Evolutionary conservation across 2,113 vertebrate genomes (phyloP).

Genomic region (Varanus salvator): DNA sequence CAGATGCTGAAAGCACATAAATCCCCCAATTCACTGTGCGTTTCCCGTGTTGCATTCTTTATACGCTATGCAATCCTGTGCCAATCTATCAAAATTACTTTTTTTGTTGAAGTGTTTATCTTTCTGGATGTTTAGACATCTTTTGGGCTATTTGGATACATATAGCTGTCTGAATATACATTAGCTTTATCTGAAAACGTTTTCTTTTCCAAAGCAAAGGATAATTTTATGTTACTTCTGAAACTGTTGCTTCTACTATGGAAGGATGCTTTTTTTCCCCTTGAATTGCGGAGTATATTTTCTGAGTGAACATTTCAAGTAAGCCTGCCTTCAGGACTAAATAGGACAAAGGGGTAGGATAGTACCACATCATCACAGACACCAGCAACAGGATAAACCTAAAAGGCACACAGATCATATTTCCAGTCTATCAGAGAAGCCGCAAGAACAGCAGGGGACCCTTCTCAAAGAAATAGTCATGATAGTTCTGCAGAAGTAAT

Average conservation of each 20-base stretch:
- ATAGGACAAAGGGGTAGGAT: neutral
- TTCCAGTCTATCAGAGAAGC: neutral
- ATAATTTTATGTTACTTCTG: neutral
- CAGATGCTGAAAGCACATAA: neutral
- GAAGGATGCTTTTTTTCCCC: neutral
- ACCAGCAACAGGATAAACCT: neutral
- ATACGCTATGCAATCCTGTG: too few relatives aligned
- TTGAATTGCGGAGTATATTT: neutral
- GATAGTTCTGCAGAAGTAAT: neutral
- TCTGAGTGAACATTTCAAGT: neutral
- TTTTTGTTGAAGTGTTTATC: neutral
- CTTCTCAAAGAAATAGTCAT: neutral
- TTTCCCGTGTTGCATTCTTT: neutral
- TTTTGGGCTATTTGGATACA: neutral
- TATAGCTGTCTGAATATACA: neutral
- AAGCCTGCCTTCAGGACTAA: neutral
- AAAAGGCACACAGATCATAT: neutral
- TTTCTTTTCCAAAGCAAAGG: neutral
- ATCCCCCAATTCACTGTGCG: neutral
- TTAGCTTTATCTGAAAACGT: neutral
- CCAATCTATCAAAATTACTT: neutral
- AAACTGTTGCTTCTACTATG: neutral
- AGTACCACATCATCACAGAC: neutral
- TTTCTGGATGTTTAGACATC: neutral
- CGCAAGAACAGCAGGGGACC: neutral